Conservation (phyloP, 1,140 invertebrate genomes). For the Drosophila bifasciata region DNA sequence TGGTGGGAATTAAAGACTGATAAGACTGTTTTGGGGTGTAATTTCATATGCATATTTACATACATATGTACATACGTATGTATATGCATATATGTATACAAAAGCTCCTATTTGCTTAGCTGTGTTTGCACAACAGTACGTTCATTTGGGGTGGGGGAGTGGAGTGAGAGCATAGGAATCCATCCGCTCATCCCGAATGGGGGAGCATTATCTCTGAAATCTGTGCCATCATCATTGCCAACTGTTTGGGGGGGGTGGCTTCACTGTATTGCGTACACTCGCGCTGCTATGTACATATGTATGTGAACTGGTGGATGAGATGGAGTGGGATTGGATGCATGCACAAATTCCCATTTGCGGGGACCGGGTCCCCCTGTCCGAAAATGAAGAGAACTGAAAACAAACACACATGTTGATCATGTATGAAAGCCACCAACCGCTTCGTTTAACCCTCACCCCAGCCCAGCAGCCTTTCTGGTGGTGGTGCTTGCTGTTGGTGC, state of each 20-base stretch:
- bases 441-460: constrained; percentile 22
- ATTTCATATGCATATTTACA: constrained; percentile 3
- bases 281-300: too few species aligned
- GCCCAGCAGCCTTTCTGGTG: constrained; percentile 8
- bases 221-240: constrained; percentile 55
- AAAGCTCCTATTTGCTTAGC: constrained; percentile 29
- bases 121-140: constrained; percentile 38
- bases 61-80: neutral
- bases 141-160: too few species aligned
- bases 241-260: constrained; percentile 12
- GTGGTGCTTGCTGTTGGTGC: constrained; percentile 6
- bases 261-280: neutral
- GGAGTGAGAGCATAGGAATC: neutral
- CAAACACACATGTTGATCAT: constrained; percentile 66
- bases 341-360: constrained; percentile 49
- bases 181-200: constrained; percentile 20
- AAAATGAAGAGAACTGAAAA: constrained; percentile 31
- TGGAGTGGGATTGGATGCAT: constrained; percentile 18
- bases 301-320: constrained; percentile 22
- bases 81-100: neutral
- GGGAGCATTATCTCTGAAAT: constrained; percentile 46
- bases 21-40: constrained; percentile 27
- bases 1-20: constrained; percentile 29
- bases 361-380: constrained; percentile 31
- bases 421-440: constrained; percentile 50